Base-by-base conservation (phyloP, 1,140 invertebrate species). In the Pogonomyrmex barbatus region DNA sequence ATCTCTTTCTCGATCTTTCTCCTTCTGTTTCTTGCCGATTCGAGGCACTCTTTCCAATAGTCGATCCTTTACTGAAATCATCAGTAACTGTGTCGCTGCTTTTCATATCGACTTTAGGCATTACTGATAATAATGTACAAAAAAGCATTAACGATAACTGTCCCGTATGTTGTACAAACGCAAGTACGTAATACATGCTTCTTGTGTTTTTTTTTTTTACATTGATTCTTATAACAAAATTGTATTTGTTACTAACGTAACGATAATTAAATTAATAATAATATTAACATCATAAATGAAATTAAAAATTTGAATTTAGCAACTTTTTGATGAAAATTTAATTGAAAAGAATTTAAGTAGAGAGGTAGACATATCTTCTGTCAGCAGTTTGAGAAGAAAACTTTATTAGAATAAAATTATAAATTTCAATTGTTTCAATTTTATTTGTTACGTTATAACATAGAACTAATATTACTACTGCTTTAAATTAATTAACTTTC, bases 91-190 rank as follows among this genome's bases (percentile, higher is more conserved):
- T 12, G 3, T 10, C 4, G 1, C 9, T 70, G 24, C 6, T 68
- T 52, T 42, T 36, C n/a, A 70, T 54, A 56, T 50, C 62, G 56
- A 24, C 56, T 78, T 75, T 50, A 60, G n/a, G 5, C 14, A 42
- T 24, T 17, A 42, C 65, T 77, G 75, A 83, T 89, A 89, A 73
- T 45, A 5, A 50, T 24, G 1, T 8, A 6, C 6, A 30, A 52
- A 30, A 36, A 67, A 33, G 17, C 17, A 12, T 47, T 47, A 36
- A 47, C 9, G 30, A 62, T 36, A 12, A n/a, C 30, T 52, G 3
- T 65, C 9, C 1, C 9, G 42, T 42, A 45, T 9, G 1, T 76
- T 52, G n/a, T 47, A 52, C 4, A 77, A 42, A 33, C 17, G 2
- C 14, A 77, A 10, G 5, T 39, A n/a, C n/a, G 36, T 45, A 36